phyloP scores from a whole-genome alignment of 1,140 invertebrate species.

The Caerostris darwini region DNA sequence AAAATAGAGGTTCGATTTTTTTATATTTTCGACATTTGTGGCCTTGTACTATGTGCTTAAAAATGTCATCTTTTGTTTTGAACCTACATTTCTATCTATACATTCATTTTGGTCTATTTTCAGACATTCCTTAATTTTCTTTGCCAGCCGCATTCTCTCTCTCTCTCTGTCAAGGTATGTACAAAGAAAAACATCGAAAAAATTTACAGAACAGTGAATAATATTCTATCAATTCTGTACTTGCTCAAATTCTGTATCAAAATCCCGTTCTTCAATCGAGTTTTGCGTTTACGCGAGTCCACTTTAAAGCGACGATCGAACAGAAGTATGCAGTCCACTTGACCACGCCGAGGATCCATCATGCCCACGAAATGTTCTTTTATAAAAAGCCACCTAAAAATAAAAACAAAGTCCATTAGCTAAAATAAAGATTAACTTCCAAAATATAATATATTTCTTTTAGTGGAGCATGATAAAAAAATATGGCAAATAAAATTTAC shows the following conservation, averaged over 20 bases:
- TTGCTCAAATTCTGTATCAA: constrained; percentile 91
- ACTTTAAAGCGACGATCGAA: constrained; percentile 95
- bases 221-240: constrained; percentile 79
- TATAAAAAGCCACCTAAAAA: constrained; percentile 89
- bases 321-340: constrained; percentile 90
- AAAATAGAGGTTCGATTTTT: too few species aligned
- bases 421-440: background rate
- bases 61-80: too few species aligned
- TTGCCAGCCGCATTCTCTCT: too few species aligned
- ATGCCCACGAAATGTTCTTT: constrained; percentile 96
- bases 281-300: constrained; percentile 89
- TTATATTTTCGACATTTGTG: too few species aligned
- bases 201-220: background rate
- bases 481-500: too few species aligned
- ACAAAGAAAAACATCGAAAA: background rate
- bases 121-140: too few species aligned
- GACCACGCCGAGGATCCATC: constrained; percentile 89
- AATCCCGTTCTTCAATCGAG: constrained; percentile 90
- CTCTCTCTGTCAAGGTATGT: too few species aligned
- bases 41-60: too few species aligned
- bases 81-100: too few species aligned
- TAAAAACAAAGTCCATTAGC: background rate
- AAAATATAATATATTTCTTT: too few species aligned
- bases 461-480: too few species aligned
- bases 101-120: too few species aligned